Conservation (phyloP, 1,140 invertebrate genomes). For the Trachelipus rathkii region DNA sequence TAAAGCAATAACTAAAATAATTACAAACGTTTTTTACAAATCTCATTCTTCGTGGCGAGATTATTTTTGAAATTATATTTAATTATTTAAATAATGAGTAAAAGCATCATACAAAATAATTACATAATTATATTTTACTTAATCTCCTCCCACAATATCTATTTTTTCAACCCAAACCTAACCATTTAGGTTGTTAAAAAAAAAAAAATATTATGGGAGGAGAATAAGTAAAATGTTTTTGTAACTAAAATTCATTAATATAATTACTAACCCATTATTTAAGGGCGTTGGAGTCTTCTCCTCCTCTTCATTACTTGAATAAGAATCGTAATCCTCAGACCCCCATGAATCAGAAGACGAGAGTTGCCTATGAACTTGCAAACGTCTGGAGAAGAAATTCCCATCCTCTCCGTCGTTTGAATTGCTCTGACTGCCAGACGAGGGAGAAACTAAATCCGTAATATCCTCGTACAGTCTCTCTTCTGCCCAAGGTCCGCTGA, state of each 20-base stretch:
- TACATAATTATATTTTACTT: too few relatives aligned
- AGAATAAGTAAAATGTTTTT: too few relatives aligned
- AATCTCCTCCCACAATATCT: too few relatives aligned
- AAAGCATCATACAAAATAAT: too few relatives aligned
- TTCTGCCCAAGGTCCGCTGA: not conserved
- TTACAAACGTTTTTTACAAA: too few relatives aligned
- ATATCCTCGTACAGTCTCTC: conserved; percentile 2
- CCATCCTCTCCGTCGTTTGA: conserved; percentile 30
- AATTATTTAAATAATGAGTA: too few relatives aligned
- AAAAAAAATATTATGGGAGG: too few relatives aligned
- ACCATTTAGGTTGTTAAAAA: too few relatives aligned
- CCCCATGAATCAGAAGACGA: conserved; percentile 45
- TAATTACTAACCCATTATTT: not conserved
- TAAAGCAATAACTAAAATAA: too few relatives aligned
- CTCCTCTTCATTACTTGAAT: conserved; percentile 45
- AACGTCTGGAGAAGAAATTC: conserved; percentile 37
- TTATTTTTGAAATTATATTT: too few relatives aligned
- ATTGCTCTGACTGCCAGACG: not conserved
- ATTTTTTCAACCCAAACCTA: not conserved
- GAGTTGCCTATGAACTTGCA: conserved; percentile 42
- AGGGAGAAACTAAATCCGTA: not conserved
- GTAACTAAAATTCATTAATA: too few relatives aligned
- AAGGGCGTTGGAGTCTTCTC: not conserved
- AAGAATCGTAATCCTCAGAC: conserved; percentile 44
- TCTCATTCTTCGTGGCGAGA: too few relatives aligned